Conservation (phyloP, 2,888 invertebrate genomes). For the Gymnoscelis rufifasciata region DNA sequence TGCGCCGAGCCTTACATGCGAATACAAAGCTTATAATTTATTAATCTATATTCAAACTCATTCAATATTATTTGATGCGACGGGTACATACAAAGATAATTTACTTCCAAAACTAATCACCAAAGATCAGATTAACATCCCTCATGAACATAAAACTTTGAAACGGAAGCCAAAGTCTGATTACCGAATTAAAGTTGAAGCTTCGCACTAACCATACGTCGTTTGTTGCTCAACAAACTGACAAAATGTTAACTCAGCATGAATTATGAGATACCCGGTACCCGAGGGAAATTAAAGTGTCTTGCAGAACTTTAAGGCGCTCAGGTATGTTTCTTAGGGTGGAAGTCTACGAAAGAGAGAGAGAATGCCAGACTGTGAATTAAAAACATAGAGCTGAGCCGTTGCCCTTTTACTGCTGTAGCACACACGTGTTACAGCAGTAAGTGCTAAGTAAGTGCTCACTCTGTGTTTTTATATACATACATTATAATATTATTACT, state of each 20-base stretch:
- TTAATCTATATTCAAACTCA: too few relatives aligned
- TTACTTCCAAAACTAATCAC: not conserved
- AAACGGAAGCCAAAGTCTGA: conserved; percentile 6
- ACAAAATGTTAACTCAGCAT: conserved; percentile 76
- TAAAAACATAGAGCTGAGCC: too few relatives aligned
- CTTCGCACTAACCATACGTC: conserved; percentile 43
- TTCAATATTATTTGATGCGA: too few relatives aligned
- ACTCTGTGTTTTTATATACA: too few relatives aligned
- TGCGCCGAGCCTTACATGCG: too few relatives aligned
- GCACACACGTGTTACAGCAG: too few relatives aligned
- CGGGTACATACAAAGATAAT: not conserved
- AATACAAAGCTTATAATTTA: too few relatives aligned
- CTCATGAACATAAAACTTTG: conserved; percentile 21
- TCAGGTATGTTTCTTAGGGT: conserved; percentile 53
- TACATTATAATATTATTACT: too few relatives aligned
- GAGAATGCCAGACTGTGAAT: too few relatives aligned
- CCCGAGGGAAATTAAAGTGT: conserved; percentile 76
- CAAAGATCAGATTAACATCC: conserved; percentile 12
- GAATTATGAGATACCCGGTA: conserved; percentile 70
- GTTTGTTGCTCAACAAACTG: conserved; percentile 61
- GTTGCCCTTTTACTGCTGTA: too few relatives aligned
- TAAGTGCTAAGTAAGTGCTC: too few relatives aligned
- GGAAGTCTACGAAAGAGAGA: not conserved
- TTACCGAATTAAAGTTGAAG: conserved; percentile 53
- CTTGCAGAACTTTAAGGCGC: conserved; percentile 73